Conservation (phyloP, 2,797 vertebrate species). For the Champsocephalus gunnari region DNA sequence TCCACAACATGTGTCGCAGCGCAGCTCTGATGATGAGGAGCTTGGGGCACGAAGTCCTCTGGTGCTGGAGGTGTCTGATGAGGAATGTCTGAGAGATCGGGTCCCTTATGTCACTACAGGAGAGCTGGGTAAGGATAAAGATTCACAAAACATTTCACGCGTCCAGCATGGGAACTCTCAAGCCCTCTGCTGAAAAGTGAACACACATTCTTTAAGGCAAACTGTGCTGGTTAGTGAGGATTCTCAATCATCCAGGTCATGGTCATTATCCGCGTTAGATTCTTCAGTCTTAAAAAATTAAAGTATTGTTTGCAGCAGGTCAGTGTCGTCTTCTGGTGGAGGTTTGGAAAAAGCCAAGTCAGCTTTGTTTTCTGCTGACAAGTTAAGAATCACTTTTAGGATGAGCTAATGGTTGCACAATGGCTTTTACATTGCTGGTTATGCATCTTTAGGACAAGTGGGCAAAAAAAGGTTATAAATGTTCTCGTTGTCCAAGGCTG, state of each 20-base stretch:
- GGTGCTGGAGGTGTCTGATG: constrained; percentile 94
- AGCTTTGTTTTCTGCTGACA: constrained; percentile 57
- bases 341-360: constrained; percentile 27
- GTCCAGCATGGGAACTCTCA: neutral
- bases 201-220: constrained; percentile 32
- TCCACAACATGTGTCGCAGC: constrained; percentile 87
- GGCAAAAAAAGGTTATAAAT: neutral
- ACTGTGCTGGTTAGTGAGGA: constrained; percentile 10
- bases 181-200: neutral
- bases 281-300: neutral
- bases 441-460: constrained; percentile 39
- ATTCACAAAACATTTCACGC: neutral
- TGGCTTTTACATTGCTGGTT: constrained; percentile 12
- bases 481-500: neutral
- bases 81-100: constrained; percentile 89
- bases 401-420: constrained; percentile 40
- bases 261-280: constrained; percentile 1
- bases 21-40: constrained; percentile 96
- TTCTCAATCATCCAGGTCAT: constrained; percentile 23
- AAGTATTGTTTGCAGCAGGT: neutral
- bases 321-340: constrained; percentile 1
- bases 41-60: constrained; percentile 91
- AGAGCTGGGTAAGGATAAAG: constrained; percentile 88
- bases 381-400: constrained; percentile 28
- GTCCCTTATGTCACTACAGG: constrained; percentile 86